Base-by-base conservation (phyloP, 2,888 invertebrate species). In the Drosophila phalerata region DNA sequence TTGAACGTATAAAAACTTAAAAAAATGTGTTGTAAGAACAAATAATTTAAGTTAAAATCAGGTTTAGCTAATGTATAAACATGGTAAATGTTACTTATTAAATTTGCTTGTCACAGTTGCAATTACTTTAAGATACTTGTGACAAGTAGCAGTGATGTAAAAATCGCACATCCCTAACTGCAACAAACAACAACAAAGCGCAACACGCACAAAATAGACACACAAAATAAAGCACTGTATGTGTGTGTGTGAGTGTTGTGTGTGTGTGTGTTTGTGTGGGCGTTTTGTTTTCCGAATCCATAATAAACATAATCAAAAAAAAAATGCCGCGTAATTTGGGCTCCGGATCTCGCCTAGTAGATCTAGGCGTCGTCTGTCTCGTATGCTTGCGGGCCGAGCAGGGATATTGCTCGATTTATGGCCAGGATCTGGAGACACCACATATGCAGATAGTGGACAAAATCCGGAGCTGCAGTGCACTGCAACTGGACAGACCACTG, bases 341-440 rank as follows among this genome's bases (percentile, higher is more conserved):
- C 25, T 34, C 61, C 17, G 71, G 52, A 34, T 55, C 79, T 5
- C 69, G 64, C 5, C 67, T 89, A 25, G 56, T 92, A 28, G 91
- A 92, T 77, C 88, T 92, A 81, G 88, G 90, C 73, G 73, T 83
- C 42, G 91, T 92, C 19, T 93, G 93, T 57, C 73, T 92, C 9
- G 80, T 92, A 45, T 93, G 93, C 58, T 75, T 93, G 51, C 89
- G 89, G 30, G 83, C 88, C 3, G 88, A 90, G 53, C 83, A 88
- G 6, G 87, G 90, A 9, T 81, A 89, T 63, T 81, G 79, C 13
- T 86, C 90, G 5, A 82, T 92, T 13, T 93, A 87, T 52, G 81
- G 88, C 11, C 82, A 81, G 34, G 91, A 91, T 48, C 65, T 70
- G 8, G 87, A 89, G 38, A 74, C 83, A 3, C 74, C 79, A 1